Percentiles rank a stretch among this genome's conserved stretches.
These are phyloP conservation scores for Brachionus manjavacas DNA, from an alignment of 1,140 invertebrate genomes.

Conservation along the genomic window DNA sequence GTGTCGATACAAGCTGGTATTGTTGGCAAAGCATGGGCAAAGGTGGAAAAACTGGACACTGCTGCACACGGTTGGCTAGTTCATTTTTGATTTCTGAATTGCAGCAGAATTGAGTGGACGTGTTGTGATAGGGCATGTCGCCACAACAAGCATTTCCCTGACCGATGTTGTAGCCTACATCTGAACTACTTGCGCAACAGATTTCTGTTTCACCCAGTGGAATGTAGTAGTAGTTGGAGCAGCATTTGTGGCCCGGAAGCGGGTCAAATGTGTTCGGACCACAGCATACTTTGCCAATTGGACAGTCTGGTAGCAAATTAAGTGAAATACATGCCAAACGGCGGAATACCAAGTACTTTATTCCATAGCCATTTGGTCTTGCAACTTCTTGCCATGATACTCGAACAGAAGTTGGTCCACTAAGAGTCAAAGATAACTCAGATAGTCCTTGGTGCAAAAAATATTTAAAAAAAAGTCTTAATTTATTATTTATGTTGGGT, in stretches of 20 bases:
- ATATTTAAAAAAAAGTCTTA: neutral
- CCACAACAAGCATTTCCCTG: neutral
- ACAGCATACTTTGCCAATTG: neutral
- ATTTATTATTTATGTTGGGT: too few relatives aligned
- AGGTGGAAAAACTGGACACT: neutral
- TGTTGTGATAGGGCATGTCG: neutral
- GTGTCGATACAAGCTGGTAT: neutral
- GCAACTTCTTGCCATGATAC: neutral
- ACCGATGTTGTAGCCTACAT: neutral
- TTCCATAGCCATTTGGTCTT: neutral
- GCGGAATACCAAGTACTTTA: neutral
- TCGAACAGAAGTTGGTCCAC: neutral
- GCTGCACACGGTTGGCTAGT: too few relatives aligned
- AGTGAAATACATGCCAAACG: neutral
- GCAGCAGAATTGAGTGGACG: neutral
- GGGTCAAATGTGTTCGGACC: neutral
- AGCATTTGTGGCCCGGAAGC: neutral
- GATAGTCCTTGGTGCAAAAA: neutral
- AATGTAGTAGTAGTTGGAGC: neutral
- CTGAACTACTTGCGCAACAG: neutral
- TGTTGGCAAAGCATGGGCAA: neutral
- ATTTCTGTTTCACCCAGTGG: neutral
- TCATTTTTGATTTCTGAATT: neutral
- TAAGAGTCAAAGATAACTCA: neutral
- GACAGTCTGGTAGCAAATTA: neutral